Evolutionary conservation across 2,113 vertebrate species (phyloP), one percentile per base, ranked within the genome.

Genomic region (Agelaius tricolor): DNA sequence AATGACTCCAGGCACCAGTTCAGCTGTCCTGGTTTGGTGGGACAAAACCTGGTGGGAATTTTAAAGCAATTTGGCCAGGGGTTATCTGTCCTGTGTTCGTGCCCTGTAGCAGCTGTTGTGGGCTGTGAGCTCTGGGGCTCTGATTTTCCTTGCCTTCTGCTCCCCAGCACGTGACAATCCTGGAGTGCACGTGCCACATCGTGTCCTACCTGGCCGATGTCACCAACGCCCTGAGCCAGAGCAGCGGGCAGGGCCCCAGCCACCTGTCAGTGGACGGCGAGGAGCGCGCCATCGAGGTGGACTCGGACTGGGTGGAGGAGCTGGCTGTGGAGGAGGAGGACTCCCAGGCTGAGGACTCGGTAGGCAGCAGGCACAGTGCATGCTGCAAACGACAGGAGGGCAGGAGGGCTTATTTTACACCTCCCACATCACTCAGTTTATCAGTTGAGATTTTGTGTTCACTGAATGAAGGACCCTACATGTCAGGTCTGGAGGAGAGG

Each of bases 261-360:
- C 98, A 99, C 31, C 97, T 99, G 8, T 98, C 99, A 0, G 98
- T 99, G 92, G 99, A 99, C 7, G 99, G 99, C 14, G 99, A 99
- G 91, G 99, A 99, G 83, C 98, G 99, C 46, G 99, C 98, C 10
- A 99, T 99, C 74, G 99, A 99, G 88, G 99, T 99, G 90, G 99
- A 99, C 97, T 99, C 99, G 0, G 99, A 99, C 95, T 99, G 99
- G 99, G 99, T 99, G 75, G 99, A 99, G 69, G 99, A 99, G 89
- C 96, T 99, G 94, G 99, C 99, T 0, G 99, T 99, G 63, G 99
- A 99, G 92, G 99, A 99, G 69, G 99, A 99, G 73, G 99, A 99
- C 90, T 99, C 99, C 2, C 99, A 99, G 95, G 99, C 99, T 31
- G 99, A 99, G 75, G 99, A 99, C 83, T 99, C 99, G 74, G 99